phyloP scores from a whole-genome alignment of 2,797 vertebrate species.

The Geotrypetes seraphini region DNA sequence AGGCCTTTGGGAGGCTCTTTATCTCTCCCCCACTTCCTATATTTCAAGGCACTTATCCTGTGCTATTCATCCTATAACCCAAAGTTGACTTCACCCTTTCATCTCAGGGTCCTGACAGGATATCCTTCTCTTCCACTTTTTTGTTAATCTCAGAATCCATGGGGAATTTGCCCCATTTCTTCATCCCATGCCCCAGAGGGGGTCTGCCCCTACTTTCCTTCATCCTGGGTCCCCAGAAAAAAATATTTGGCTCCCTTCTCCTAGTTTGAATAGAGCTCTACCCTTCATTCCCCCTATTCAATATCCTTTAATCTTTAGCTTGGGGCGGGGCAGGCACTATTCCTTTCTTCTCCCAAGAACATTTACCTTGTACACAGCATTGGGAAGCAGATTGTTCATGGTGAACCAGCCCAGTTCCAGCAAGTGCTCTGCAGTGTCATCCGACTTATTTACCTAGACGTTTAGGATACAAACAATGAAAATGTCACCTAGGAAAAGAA shows the following conservation, averaged over 20 bases:
- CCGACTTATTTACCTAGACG: conserved; percentile 88
- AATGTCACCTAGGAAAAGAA: too few species aligned
- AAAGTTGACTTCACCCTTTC: too few species aligned
- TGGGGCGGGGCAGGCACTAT: too few species aligned
- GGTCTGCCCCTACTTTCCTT: background rate
- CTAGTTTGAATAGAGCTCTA: background rate
- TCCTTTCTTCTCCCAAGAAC: too few species aligned
- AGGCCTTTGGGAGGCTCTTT: background rate
- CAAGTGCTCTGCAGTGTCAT: conserved; percentile 94
- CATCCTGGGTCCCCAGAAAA: background rate
- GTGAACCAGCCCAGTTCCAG: conserved; percentile 95
- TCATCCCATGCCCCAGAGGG: too few species aligned
- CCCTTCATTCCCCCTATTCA: background rate
- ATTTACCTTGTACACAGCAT: conserved; percentile 86
- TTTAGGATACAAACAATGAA: too few species aligned
- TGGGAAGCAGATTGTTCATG: conserved; percentile 96
- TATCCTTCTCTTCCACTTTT: too few species aligned
- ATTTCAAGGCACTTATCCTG: too few species aligned
- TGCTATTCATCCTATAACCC: too few species aligned
- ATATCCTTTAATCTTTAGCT: background rate
- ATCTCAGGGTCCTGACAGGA: too few species aligned
- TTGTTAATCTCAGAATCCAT: too few species aligned
- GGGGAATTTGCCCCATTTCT: too few species aligned
- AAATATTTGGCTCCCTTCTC: background rate
- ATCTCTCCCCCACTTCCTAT: background rate